phyloP scores from a whole-genome alignment of 1,140 invertebrate genomes.

The Zaprionus taronus region DNA sequence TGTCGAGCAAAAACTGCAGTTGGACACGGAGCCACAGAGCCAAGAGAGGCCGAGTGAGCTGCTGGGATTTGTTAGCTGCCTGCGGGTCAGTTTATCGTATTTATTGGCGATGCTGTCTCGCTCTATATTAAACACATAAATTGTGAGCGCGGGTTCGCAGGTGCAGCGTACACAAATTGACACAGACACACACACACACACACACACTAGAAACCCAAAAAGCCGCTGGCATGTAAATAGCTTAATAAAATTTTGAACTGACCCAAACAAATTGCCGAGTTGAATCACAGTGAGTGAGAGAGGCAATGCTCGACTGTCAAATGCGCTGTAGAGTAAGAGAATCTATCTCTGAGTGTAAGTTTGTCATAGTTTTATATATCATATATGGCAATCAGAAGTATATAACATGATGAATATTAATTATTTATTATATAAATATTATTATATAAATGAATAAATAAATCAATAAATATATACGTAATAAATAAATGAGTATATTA shows the following conservation, averaged over 20 bases:
- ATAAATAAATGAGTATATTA: too few relatives aligned
- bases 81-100: conserved; percentile 72
- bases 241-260: conserved; percentile 68
- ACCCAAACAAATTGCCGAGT: conserved; percentile 52
- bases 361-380: too few relatives aligned
- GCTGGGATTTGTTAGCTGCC: conserved; percentile 38
- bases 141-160: conserved; percentile 48
- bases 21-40: conserved; percentile 3
- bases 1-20: conserved; percentile 44
- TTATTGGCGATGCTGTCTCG: conserved; percentile 56
- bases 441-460: too few relatives aligned
- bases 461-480: too few relatives aligned
- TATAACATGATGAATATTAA: too few relatives aligned
- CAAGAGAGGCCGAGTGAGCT: not conserved
- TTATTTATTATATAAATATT: too few relatives aligned
- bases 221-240: conserved; percentile 57
- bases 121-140: conserved; percentile 78
- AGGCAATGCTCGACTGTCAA: not conserved
- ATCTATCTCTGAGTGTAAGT: too few relatives aligned
- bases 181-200: conserved; percentile 18
- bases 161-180: conserved; percentile 45
- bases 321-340: not conserved
- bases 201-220: conserved; percentile 26
- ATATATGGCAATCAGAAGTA: too few relatives aligned
- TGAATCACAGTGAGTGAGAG: not conserved